Evolutionary conservation across 2,888 invertebrate genomes (phyloP), one percentile per base, ranked within the genome.

Genomic region (Anticlea derivata): DNA sequence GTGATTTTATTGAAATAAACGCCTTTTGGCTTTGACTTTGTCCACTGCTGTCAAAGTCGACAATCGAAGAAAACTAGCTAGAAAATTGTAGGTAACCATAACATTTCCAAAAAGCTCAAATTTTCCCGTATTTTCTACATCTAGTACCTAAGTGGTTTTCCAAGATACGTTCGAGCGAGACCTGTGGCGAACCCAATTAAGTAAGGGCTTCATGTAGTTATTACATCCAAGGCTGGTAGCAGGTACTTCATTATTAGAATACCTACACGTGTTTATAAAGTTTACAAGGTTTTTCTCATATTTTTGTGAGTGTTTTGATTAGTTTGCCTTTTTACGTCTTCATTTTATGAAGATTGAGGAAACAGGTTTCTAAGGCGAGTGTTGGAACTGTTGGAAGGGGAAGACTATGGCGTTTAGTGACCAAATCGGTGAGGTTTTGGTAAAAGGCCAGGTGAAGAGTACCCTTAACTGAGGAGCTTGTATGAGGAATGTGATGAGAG

Each of bases 181-280:
- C 23, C n/a, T 35, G 30, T 8, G 34, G 44, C 27, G 12, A 44
- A 27, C 43, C 38, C 38, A 44, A 33, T 44, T 50, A 43, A 38
- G 26, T 35, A 20, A 41, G 1, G 30, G 30, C 49, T 37, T 49
- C 48, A 11, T 45, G 37, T 22, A 20, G 34, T 37, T 46, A 46
- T 30, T 30, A 47, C 46, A 31, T 10, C 11, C 4, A 40, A 27
- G 35, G 12, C 35, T 22, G 22, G 11, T 7, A 7, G 5, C 22
- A 35, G 7, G 1, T 17, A 46, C 34, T 35, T 40, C 27, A 27
- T 34, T 48, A 34, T 26, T 12, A 24, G 12, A 37, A 39, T n/a
- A 4, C 17, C 2, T 39, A 39, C 47, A 39, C 39, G 47, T 39
- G 38, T 11, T 7, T 22, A 24, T 31, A 34, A 30, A 38, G n/a